These are phyloP conservation scores for Emydoidea blandingii DNA, from an alignment of 2,797 vertebrate genomes.

Conservation along the genomic window DNA sequence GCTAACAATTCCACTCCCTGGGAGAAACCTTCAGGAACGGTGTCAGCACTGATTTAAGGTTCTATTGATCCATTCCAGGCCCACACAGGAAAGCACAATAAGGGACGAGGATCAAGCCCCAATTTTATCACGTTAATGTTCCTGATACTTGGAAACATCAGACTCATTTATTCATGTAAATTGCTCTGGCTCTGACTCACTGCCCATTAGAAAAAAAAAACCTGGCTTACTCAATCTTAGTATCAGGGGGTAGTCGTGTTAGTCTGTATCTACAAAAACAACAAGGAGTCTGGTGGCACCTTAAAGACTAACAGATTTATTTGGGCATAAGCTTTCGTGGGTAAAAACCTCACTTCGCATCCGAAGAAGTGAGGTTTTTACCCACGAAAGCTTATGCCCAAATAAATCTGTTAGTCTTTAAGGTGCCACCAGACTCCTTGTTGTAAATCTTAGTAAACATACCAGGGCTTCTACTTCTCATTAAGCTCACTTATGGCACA, in stretches of 20 bases:
- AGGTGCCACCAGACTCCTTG: too few species aligned
- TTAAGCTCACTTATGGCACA: fast-evolving
- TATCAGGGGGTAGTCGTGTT: too few species aligned
- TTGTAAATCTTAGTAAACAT: fast-evolving
- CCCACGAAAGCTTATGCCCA: too few species aligned
- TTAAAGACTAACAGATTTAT: too few species aligned
- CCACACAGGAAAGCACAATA: not conserved
- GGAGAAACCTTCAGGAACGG: not conserved
- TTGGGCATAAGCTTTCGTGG: too few species aligned
- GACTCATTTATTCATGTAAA: fast-evolving
- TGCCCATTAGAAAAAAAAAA: fast-evolving
- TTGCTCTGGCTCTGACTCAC: fast-evolving
- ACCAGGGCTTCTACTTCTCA: fast-evolving
- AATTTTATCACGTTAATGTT: not conserved
- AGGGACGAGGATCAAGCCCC: not conserved
- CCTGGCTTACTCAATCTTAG: fast-evolving
- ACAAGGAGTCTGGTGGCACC: too few species aligned
- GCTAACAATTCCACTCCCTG: not conserved
- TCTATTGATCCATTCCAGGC: not conserved
- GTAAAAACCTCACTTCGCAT: too few species aligned
- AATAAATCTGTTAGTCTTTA: too few species aligned
- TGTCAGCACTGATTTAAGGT: not conserved
- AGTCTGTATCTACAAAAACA: too few species aligned
- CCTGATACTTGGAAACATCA: fast-evolving
- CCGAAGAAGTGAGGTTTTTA: too few species aligned